Base-by-base conservation (phyloP, 2,888 invertebrate genomes). In the Folsomia manolachei region DNA sequence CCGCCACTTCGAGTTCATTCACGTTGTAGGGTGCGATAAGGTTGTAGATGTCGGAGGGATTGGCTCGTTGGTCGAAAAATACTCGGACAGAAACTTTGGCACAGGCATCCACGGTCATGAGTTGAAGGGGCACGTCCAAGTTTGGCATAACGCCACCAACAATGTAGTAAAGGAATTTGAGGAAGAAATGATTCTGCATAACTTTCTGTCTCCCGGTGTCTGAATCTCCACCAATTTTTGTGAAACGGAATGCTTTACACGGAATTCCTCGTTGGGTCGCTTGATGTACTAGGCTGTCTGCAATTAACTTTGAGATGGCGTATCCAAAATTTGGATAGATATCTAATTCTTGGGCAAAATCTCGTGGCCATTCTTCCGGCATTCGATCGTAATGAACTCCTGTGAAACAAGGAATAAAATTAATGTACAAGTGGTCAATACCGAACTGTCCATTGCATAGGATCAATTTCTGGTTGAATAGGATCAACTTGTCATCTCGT, bases 11-110 rank as follows among this genome's bases (percentile, higher is more conserved):
- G 2, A 71, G 69, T 62, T 69, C 73, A 18, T 70, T 1, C 2
- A 24, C 11, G 1, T 2, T 21, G 9, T 63, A 39, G 9, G 70
- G 70, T 25, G 69, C 66, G 2, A 60, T 64, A 11, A 78, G 52
- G 25, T 78, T 77, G 72, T 77, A 78, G 9, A 77, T 71, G 1
- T 74, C 78, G 14, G 7, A 51, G 26, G 75, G 74, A 14, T 14
- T 9, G 0, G 74, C 25, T 21, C 63, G 18, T 2, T 71, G 63
- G 67, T 71, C 67, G 7, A 78, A 69, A 23, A 77, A 71, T 7
- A 78, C 7, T 19, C 63, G 60, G 0, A 67, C 53, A 1, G 76
- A 27, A n/a, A 75, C 61, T 0, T 71, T 27, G 0, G 75, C 77
- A 62, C 73, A 73, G 9, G 27, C 27, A 51, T 78, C 75, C 0